Evolutionary conservation across 2,888 invertebrate species (phyloP).

Genomic region (Lamproptera curius): DNA sequence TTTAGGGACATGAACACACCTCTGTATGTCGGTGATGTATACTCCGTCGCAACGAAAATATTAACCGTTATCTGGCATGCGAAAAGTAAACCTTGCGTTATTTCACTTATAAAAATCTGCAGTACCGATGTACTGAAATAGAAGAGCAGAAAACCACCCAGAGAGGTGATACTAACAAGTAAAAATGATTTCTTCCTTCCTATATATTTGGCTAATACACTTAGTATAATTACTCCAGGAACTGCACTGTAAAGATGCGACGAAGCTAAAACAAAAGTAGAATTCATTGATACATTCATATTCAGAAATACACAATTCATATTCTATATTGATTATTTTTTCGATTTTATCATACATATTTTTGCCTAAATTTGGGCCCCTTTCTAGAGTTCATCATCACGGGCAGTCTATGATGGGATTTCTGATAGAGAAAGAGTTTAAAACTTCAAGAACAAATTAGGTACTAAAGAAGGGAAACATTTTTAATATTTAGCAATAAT

Average conservation of each 20-base stretch:
- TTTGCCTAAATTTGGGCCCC: too few species aligned
- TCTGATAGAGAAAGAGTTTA: too few species aligned
- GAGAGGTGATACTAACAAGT: neutral
- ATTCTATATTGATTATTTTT: too few species aligned
- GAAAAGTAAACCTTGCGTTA: conserved; percentile 1
- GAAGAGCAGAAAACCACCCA: conserved; percentile 7
- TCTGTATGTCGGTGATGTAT: conserved; percentile 32
- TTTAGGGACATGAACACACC: conserved; percentile 33
- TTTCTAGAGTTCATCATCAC: too few species aligned
- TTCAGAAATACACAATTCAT: too few species aligned
- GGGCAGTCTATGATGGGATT: too few species aligned
- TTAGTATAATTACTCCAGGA: neutral
- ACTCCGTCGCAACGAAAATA: conserved; percentile 27
- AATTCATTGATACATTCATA: too few species aligned
- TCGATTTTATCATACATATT: too few species aligned
- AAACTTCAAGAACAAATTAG: too few species aligned
- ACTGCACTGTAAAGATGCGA: conserved; percentile 1
- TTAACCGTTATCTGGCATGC: conserved; percentile 5
- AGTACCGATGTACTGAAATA: neutral
- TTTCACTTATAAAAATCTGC: conserved; percentile 9
- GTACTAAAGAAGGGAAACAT: too few species aligned
- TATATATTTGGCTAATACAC: neutral
- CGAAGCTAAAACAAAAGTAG: conserved; percentile 25
- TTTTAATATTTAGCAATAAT: too few species aligned
- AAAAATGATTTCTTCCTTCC: conserved; percentile 7